Evolutionary conservation across 2,888 invertebrate species (phyloP), one percentile per base, ranked within the genome.

Genomic region (Mythimna albipuncta): DNA sequence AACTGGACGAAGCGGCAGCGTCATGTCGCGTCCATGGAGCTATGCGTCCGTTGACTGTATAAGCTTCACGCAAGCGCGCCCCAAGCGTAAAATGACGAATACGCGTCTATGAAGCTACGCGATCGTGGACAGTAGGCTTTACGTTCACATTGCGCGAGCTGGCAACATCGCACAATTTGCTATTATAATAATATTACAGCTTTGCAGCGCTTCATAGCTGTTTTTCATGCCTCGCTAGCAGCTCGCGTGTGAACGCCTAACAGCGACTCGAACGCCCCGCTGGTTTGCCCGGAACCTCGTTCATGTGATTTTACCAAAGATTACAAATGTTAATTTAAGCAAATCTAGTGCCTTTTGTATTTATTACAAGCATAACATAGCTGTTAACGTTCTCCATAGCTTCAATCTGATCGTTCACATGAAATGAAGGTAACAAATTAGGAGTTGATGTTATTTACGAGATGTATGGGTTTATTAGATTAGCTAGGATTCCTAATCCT

Each of bases 301-400:
- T 81, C 82, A 83, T 83, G 75, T 85, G 81, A 85, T 84, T 84
- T 72, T 74, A 85, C 84, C 84, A 84, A 84, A 84, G 86, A 85
- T 81, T 70, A 78, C 62, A 72, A 75, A 64, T 68, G 69, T 77
- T 81, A 81, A 69, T 83, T 83, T 85, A 81, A 85, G 86, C 86
- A 72, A 81, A 83, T 74, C 70, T 81, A 83, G 84, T 85, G 84
- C 84, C 84, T 84, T 85, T 76, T 72, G 83, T 71, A 81, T 83
- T 54, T 65, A 72, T 72, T 71, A 73, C 69, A 72, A 84, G 69
- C 78, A 68, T 78, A 72, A 83, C 65, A 65, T 81, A 82, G 67
- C 58, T 70, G 64, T 72, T 72, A 75, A 69, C 61, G 50, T 75
- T 71, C 66, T 78, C 82, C 73, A 73, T 82, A 67, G 71, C 77